Percentiles rank a stretch among this genome's conserved stretches.
phyloP scores from a whole-genome alignment of 2,113 vertebrate species.

The Vanacampus margaritifer region DNA sequence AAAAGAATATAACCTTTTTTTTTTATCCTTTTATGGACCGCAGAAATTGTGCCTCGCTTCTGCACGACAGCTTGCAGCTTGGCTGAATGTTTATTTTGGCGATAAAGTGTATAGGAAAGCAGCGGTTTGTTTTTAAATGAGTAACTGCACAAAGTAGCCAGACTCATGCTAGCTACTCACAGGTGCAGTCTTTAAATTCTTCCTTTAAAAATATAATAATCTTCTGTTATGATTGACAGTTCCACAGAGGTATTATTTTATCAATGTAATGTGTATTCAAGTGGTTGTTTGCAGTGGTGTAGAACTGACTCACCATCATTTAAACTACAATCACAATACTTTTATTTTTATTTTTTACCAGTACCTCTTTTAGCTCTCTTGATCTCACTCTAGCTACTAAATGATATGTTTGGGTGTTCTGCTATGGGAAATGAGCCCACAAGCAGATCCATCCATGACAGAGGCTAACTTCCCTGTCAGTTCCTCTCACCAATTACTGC shows the following conservation, averaged over 20 bases:
- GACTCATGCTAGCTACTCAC: neutral
- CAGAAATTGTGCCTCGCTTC: neutral
- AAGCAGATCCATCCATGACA: neutral
- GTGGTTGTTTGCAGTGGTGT: neutral
- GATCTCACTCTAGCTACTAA: neutral
- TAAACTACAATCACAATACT: too few relatives aligned
- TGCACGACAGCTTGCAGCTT: too few relatives aligned
- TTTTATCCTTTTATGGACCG: neutral
- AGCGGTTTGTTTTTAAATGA: conserved; percentile 4
- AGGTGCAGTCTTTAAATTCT: neutral
- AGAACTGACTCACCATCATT: neutral
- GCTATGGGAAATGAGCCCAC: neutral
- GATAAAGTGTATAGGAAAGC: neutral
- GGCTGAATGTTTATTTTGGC: neutral
- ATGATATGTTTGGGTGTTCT: neutral
- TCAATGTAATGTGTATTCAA: neutral
- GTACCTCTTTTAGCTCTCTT: neutral
- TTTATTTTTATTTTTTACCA: neutral
- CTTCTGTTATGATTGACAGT: neutral
- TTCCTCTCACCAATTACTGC: conserved; percentile 38
- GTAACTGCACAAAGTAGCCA: neutral
- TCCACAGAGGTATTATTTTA: neutral
- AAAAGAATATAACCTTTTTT: neutral
- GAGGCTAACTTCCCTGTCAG: conserved; percentile 15
- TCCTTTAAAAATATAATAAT: neutral